These are phyloP conservation scores for Zapornia atra DNA, from an alignment of 2,113 vertebrate species.

Conservation along the genomic window DNA sequence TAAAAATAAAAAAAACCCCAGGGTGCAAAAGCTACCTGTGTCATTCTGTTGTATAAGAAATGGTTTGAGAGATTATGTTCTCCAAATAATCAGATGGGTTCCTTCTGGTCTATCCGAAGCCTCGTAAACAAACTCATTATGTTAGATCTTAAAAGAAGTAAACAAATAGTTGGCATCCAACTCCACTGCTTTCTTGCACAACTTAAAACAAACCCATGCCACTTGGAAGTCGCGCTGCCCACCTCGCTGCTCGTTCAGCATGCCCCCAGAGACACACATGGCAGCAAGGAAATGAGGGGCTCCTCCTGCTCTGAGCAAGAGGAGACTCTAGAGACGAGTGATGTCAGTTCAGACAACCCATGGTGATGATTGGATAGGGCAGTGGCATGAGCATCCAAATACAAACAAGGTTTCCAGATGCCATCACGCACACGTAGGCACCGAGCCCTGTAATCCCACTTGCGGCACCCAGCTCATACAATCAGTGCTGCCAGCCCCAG, in stretches of 20 bases:
- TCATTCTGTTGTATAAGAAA: neutral
- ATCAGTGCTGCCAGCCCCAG: no score
- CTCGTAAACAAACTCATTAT: constrained; percentile 38
- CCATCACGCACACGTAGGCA: rapidly evolving
- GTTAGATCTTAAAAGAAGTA: neutral
- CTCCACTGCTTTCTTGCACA: neutral
- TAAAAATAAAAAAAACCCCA: no score
- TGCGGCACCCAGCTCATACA: neutral
- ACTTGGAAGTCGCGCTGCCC: neutral
- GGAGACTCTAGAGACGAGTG: rapidly evolving
- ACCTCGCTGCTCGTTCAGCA: rapidly evolving
- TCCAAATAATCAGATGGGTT: neutral
- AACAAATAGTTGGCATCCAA: constrained; percentile 46
- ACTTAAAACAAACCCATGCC: neutral
- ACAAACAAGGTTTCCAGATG: no score
- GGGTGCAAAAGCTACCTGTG: neutral
- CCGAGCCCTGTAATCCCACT: neutral
- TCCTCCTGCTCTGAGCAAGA: neutral
- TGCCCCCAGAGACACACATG: rapidly evolving
- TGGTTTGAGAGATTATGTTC: neutral
- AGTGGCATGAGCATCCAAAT: rapidly evolving
- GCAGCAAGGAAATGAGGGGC: rapidly evolving
- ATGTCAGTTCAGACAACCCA: no score
- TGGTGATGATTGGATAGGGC: neutral
- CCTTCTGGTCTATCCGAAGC: neutral